Conservation (phyloP, 1,140 invertebrate species). For the Amphibalanus amphitrite region DNA sequence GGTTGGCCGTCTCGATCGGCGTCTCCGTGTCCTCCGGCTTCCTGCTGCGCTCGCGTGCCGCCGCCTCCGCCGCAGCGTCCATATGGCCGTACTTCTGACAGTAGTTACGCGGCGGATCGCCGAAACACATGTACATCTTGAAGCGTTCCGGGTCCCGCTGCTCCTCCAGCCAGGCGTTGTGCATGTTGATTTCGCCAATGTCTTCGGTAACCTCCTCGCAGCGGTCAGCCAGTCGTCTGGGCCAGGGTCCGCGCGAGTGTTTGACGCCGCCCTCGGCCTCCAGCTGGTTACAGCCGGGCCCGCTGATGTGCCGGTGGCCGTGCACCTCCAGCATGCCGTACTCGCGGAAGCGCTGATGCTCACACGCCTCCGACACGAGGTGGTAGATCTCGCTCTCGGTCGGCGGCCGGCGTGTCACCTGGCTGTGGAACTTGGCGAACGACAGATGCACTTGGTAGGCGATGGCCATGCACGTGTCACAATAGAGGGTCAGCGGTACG, state of each 20-base stretch:
- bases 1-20: background rate
- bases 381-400: background rate
- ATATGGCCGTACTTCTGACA: background rate
- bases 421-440: background rate
- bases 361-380: background rate
- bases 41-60: too few relatives aligned
- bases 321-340: background rate
- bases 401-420: background rate
- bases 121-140: background rate
- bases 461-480: background rate
- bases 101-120: background rate
- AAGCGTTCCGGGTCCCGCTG: background rate
- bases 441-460: background rate
- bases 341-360: background rate
- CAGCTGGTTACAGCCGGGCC: background rate
- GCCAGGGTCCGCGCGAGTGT: background rate
- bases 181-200: background rate
- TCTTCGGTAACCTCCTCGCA: background rate
- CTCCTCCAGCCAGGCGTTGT: background rate
- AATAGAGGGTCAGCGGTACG: background rate
- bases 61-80: background rate
- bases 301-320: background rate
- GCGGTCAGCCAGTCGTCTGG: background rate
- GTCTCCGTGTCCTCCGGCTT: background rate
- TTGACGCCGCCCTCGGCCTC: background rate